Conservation (phyloP, 2,888 invertebrate genomes). For the Pammene aurita region DNA sequence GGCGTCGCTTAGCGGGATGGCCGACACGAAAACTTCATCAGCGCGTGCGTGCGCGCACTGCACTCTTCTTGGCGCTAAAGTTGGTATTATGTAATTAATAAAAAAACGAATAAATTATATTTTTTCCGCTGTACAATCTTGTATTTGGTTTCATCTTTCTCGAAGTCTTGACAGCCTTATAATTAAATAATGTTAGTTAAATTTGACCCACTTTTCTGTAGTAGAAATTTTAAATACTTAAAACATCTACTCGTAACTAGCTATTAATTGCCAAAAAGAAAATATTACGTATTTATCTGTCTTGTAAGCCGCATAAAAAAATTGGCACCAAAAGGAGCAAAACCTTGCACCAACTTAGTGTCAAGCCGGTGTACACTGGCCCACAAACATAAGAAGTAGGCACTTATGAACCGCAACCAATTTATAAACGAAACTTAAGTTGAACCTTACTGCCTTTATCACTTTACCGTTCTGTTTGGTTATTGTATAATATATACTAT, state of each 20-base stretch:
- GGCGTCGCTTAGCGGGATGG: conserved; percentile 59
- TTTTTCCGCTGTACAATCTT: no score
- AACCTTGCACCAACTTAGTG: not conserved
- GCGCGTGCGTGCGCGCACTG: conserved; percentile 42
- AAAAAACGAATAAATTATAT: no score
- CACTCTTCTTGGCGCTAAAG: conserved; percentile 25
- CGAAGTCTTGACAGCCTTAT: no score
- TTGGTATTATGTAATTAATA: no score
- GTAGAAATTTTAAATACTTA: no score
- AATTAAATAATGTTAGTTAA: no score
- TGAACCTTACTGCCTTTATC: not conserved
- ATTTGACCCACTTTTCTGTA: no score
- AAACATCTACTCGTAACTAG: no score
- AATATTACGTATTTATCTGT: not conserved
- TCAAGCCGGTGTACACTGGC: conserved; percentile 26
- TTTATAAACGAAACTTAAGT: conserved; percentile 19
- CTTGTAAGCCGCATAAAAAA: not conserved
- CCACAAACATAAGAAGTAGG: conserved; percentile 5
- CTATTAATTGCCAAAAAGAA: no score
- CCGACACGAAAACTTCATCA: conserved; percentile 63
- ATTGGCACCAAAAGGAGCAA: conserved; percentile 16
- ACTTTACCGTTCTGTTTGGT: not conserved
- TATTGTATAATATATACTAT: not conserved
- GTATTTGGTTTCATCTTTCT: no score
- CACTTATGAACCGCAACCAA: conserved; percentile 21